phyloP scores from a whole-genome alignment of 1,140 invertebrate species.

The Catajapyx aquilonaris region DNA sequence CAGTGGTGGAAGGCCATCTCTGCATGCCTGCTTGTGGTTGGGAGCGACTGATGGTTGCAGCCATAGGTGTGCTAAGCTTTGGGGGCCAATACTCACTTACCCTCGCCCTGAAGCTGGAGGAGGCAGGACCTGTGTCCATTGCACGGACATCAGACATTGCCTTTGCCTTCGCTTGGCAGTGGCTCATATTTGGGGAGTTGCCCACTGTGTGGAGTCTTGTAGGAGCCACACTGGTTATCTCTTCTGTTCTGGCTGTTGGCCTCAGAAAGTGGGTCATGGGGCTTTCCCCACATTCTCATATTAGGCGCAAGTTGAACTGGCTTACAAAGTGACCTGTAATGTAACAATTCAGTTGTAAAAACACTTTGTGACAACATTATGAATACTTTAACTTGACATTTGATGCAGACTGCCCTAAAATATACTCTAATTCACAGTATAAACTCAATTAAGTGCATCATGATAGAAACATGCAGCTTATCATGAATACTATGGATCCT shows the following conservation, averaged over 20 bases:
- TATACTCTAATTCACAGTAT: too few relatives aligned
- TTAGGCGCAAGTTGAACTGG: too few relatives aligned
- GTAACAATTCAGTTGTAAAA: too few relatives aligned
- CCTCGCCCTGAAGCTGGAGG: slow-evolving; percentile 65
- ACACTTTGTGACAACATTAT: too few relatives aligned
- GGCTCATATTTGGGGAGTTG: slow-evolving; percentile 46
- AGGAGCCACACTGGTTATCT: slow-evolving; percentile 61
- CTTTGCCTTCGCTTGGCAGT: slow-evolving; percentile 80
- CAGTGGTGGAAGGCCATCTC: slow-evolving; percentile 31
- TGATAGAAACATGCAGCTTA: too few relatives aligned
- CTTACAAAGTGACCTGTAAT: too few relatives aligned
- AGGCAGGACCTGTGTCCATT: slow-evolving; percentile 77
- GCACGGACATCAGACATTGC: slow-evolving; percentile 78
- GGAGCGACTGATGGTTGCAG: slow-evolving; percentile 53
- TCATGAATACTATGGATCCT: too few relatives aligned
- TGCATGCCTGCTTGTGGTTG: slow-evolving; percentile 58
- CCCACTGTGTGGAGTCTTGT: slow-evolving; percentile 57
- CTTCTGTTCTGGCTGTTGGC: slow-evolving; percentile 63
- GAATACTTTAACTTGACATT: too few relatives aligned
- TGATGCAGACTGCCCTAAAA: too few relatives aligned
- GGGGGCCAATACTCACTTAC: slow-evolving; percentile 70
- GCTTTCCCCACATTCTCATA: slow-evolving; percentile 45
- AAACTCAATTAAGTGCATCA: too few relatives aligned
- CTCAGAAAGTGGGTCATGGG: slow-evolving; percentile 65
- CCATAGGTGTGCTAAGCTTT: slow-evolving; percentile 67